phyloP scores from a whole-genome alignment of 1,140 invertebrate genomes.

The Drosophila takahashii region DNA sequence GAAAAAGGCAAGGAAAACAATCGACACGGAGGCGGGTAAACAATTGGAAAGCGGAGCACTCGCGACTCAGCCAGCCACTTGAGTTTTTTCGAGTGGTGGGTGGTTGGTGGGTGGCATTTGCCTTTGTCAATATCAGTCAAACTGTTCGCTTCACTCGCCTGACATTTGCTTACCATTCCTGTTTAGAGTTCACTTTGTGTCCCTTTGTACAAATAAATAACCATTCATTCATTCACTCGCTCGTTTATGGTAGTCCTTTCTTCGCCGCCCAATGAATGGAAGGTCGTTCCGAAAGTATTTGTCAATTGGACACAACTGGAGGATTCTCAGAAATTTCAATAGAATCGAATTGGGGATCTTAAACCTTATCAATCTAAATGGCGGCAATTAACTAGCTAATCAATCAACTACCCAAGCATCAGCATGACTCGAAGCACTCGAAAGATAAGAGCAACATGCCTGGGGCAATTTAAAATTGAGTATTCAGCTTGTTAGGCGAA shows the following conservation, averaged over 20 bases:
- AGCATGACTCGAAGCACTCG: constrained; percentile 35
- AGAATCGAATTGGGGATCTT: constrained; percentile 13
- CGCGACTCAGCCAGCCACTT: constrained; percentile 40
- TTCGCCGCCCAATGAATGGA: constrained; percentile 24
- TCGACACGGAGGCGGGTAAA: constrained; percentile 31
- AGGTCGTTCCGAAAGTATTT: constrained; percentile 30
- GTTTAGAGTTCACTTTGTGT: constrained; percentile 20
- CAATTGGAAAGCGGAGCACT: constrained; percentile 36
- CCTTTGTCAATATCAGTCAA: constrained; percentile 59
- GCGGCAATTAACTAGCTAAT: constrained; percentile 49
- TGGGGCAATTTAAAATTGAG: constrained; percentile 15
- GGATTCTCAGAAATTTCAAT: constrained; percentile 14
- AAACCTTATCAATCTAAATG: constrained; percentile 55
- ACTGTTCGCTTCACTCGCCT: constrained; percentile 30
- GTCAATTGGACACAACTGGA: constrained; percentile 11
- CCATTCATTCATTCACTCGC: constrained; percentile 36
- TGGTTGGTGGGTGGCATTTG: constrained; percentile 19
- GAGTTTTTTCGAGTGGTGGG: constrained; percentile 20
- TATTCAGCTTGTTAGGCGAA: not conserved
- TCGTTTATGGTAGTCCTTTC: constrained; percentile 36
- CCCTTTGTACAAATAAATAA: constrained; percentile 41
- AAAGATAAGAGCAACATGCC: constrained; percentile 22
- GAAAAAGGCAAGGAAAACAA: constrained; percentile 17
- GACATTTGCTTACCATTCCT: constrained; percentile 49
- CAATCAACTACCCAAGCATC: constrained; percentile 35